Percentiles rank a stretch among this genome's conserved stretches.
These are phyloP conservation scores for Tyrannus savana DNA, from an alignment of 2,113 vertebrate genomes.

Conservation along the genomic window DNA sequence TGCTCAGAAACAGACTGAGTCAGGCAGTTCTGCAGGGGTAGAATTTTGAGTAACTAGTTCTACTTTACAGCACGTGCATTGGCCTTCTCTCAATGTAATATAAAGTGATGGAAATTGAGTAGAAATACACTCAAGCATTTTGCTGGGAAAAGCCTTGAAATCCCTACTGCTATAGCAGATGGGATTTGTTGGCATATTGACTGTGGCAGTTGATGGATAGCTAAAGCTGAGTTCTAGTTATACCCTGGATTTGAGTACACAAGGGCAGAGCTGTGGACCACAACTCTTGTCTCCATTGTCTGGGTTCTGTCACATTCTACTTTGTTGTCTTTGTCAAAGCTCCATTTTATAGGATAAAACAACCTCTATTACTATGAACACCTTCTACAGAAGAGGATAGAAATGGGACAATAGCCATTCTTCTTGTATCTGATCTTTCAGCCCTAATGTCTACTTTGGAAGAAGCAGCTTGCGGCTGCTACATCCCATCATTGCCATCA, in stretches of 20 bases:
- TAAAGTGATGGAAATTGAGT: neutral
- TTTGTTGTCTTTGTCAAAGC: neutral
- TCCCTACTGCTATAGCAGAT: neutral
- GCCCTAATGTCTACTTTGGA: neutral
- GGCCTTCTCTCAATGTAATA: neutral
- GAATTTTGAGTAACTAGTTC: neutral
- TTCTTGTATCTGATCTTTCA: neutral
- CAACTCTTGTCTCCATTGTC: neutral
- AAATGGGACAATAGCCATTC: neutral
- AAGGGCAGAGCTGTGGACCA: neutral
- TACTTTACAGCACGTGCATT: neutral
- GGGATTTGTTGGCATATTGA: neutral
- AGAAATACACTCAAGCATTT: neutral
- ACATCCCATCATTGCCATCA: accelerated
- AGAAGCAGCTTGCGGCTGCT: neutral
- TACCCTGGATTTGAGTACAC: neutral
- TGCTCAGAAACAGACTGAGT: neutral
- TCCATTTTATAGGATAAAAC: neutral
- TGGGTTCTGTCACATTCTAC: neutral
- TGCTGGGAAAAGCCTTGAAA: neutral
- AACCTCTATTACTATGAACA: neutral
- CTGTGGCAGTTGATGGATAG: accelerated
- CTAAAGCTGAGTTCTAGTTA: neutral
- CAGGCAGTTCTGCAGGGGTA: neutral
- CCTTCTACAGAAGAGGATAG: neutral